phyloP scores from a whole-genome alignment of 2,113 vertebrate genomes.

The Etia nguti region DNA sequence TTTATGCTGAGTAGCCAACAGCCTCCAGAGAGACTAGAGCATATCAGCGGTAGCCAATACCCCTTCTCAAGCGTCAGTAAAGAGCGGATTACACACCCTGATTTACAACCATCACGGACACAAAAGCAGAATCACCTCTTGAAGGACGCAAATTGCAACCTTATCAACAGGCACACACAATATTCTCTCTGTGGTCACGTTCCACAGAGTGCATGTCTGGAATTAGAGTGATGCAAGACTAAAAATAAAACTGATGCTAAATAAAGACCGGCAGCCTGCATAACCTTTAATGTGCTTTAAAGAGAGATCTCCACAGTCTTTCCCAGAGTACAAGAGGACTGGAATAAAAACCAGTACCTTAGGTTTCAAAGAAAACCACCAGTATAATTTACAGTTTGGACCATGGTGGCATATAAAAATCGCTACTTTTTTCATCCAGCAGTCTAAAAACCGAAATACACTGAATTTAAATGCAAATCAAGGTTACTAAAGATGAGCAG shows the following conservation, averaged over 20 bases:
- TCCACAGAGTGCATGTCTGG: neutral
- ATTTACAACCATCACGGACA: neutral
- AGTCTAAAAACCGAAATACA: neutral
- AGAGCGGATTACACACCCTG: neutral
- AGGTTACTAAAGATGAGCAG: neutral
- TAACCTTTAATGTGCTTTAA: neutral
- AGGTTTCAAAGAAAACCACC: neutral
- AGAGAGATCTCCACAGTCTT: neutral
- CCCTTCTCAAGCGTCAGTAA: neutral
- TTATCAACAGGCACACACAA: neutral
- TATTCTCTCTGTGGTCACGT: neutral
- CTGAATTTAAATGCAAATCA: neutral
- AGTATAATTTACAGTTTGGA: neutral
- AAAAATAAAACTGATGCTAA: neutral
- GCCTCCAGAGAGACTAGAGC: neutral
- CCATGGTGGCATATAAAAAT: neutral
- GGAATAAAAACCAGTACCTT: neutral
- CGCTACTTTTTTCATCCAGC: neutral
- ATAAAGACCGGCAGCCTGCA: neutral
- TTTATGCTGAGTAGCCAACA: neutral
- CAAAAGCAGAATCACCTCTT: neutral
- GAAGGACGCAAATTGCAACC: neutral
- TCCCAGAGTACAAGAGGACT: neutral
- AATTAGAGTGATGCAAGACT: neutral
- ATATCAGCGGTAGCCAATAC: neutral